Percentiles rank a stretch among this genome's conserved stretches.
Evolutionary conservation across 2,888 invertebrate genomes (phyloP).

Genomic region (Odontomyia ornata): DNA sequence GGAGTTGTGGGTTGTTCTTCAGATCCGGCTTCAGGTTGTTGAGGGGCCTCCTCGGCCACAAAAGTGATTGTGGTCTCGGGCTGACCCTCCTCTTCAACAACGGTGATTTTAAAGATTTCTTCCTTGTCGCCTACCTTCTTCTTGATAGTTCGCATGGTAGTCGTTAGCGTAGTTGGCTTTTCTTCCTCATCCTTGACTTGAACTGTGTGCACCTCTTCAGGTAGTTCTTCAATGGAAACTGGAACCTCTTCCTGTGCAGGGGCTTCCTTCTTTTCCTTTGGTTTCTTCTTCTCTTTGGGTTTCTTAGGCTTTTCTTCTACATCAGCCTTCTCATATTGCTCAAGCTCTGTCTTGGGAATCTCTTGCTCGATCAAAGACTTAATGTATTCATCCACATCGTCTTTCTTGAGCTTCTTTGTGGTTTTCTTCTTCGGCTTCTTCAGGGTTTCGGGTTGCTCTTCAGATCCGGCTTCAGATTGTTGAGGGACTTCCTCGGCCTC

Average conservation of each 20-base stretch:
- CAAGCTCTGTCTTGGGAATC: conserved; percentile 62
- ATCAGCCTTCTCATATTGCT: conserved; percentile 64
- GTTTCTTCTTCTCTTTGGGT: conserved; percentile 54
- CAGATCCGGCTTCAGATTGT: conserved; percentile 52
- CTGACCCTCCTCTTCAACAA: conserved; percentile 62
- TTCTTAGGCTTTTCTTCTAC: conserved; percentile 57
- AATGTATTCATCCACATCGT: conserved; percentile 61
- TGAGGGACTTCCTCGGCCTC: conserved; percentile 54
- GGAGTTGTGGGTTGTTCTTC: conserved; percentile 11
- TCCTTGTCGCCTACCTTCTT: conserved; percentile 58
- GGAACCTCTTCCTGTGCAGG: conserved; percentile 51
- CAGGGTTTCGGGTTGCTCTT: conserved; percentile 50
- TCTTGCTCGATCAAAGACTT: conserved; percentile 61
- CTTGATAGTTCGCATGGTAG: conserved; percentile 59
- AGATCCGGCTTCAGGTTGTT: conserved; percentile 51
- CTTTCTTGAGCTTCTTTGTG: conserved; percentile 60
- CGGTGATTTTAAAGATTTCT: conserved; percentile 60
- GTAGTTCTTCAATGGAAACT: conserved; percentile 54
- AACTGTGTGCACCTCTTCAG: conserved; percentile 53
- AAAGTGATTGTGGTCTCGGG: conserved; percentile 63
- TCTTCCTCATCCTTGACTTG: conserved; percentile 53
- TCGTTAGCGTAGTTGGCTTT: conserved; percentile 57
- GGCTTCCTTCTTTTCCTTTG: conserved; percentile 50
- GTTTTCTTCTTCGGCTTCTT: conserved; percentile 59
- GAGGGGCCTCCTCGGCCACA: conserved; percentile 61